Evolutionary conservation across 2,888 invertebrate species (phyloP).

Genomic region (Ophion ellenae): DNA sequence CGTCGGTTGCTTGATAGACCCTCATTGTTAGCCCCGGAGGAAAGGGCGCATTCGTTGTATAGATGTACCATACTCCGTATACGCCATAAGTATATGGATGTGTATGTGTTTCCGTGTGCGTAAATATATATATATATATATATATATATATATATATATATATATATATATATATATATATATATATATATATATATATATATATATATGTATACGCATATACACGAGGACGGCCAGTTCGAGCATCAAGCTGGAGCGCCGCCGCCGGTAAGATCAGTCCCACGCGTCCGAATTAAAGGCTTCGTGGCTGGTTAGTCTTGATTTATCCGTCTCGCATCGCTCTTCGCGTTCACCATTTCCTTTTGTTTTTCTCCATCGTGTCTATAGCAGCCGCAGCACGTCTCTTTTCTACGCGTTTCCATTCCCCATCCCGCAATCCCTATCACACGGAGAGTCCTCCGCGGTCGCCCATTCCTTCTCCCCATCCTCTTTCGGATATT

Average conservation of each 20-base stretch:
- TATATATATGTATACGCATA: neutral
- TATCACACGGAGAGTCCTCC: constrained; percentile 51
- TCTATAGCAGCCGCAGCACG: constrained; percentile 50
- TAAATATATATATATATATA: constrained; percentile 14
- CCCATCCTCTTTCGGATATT: constrained; percentile 56
- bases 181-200: constrained; percentile 16
- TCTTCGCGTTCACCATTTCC: constrained; percentile 74
- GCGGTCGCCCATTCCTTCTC: constrained; percentile 44
- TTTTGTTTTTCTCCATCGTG: constrained; percentile 75
- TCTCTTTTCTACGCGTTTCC: constrained; percentile 47
- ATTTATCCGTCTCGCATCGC: constrained; percentile 82
- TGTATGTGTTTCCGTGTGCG: constrained; percentile 7
- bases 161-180: constrained; percentile 8
- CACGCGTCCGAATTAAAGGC: constrained; percentile 80
- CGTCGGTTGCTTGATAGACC: constrained; percentile 55
- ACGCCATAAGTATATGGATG: constrained; percentile 3
- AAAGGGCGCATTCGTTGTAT: constrained; percentile 45
- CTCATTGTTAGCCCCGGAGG: constrained; percentile 61
- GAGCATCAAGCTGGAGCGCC: constrained; percentile 59
- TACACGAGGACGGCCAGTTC: constrained; percentile 34
- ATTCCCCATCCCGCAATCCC: constrained; percentile 48
- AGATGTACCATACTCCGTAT: constrained; percentile 31
- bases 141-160: constrained; percentile 8
- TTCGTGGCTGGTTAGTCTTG: constrained; percentile 81
- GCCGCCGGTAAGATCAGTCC: constrained; percentile 73